A percentile compares a stretch with the other conserved stretches of the same genome.
Conservation (phyloP, 2,888 invertebrate genomes). For the Pseudococcus jackbeardsleyi region DNA sequence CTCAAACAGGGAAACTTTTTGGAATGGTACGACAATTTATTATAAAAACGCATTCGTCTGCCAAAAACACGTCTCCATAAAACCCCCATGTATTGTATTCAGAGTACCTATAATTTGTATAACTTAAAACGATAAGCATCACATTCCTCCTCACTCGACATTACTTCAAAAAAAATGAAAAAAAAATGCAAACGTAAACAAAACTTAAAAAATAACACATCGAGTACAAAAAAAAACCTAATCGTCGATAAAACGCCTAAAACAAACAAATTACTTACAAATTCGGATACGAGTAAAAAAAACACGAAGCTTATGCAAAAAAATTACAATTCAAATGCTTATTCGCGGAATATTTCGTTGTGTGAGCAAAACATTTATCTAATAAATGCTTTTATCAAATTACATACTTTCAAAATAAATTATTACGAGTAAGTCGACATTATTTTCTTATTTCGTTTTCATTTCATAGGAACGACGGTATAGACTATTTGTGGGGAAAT, state of each 20-base stretch:
- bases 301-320: neutral
- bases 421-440: neutral
- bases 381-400: neutral
- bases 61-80: neutral
- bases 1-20: neutral
- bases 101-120: neutral
- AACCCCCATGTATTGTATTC: neutral
- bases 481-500: neutral
- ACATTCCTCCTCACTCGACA: neutral
- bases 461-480: neutral
- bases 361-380: neutral
- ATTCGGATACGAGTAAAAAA: neutral
- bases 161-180: neutral
- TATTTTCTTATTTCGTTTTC: neutral
- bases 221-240: neutral
- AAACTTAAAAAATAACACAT: neutral
- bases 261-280: neutral
- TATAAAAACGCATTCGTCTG: neutral
- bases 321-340: neutral
- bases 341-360: neutral
- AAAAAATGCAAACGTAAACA: neutral
- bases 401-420: neutral
- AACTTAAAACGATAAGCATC: neutral
- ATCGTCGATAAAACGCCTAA: neutral
- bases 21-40: constrained; percentile 10